Base-by-base conservation (phyloP, 2,888 invertebrate species). In the Dasypogon diadema region DNA sequence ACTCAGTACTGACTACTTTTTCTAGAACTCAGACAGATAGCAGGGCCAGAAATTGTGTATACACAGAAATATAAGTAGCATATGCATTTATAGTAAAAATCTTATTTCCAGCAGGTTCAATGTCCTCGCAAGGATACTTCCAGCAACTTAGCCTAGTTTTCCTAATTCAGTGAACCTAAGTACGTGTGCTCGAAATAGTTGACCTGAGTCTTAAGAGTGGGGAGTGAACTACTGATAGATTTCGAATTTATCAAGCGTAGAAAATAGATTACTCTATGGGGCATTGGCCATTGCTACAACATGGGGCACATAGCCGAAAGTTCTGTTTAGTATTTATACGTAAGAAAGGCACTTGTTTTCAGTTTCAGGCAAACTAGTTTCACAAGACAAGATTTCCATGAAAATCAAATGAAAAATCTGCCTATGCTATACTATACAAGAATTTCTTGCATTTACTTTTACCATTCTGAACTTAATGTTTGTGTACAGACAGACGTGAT, bases 141-240 rank as follows among this genome's bases (percentile, higher is more conserved):
- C 54, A 54, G 70, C 34, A 72, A 72, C 54, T 72, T 72, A 72
- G 54, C 70, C 70, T 55, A 72, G 70, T 54, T 70, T 65, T 54
- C 51, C 63, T 42, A 63, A 63, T 63, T 63, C 63, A 63, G 22
- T 37, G 21, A 63, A 22, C 63, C 37, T 63, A 63, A 63, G 63
- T 42, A 37, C 42, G 63, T 63, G 63, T 42, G 18, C 63, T 18
- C 26, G n/a, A 34, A 26, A 22, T 34, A 63, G 37, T 63, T 63
- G 63, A 63, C 63, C 63, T 63, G 63, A 30, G 37, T 18, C 21
- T 34, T 34, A 34, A 63, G 63, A 37, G 37, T n/a, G 63, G 8
- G 30, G 37, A 21, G 42, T 10, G n/a, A 63, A 16, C 37, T 34
- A 30, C 37, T 34, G 42, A 42, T 63, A 56, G 56, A 26, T 22